Conservation (phyloP, 2,797 vertebrate genomes). For the Hapalemur alaotrensis region DNA sequence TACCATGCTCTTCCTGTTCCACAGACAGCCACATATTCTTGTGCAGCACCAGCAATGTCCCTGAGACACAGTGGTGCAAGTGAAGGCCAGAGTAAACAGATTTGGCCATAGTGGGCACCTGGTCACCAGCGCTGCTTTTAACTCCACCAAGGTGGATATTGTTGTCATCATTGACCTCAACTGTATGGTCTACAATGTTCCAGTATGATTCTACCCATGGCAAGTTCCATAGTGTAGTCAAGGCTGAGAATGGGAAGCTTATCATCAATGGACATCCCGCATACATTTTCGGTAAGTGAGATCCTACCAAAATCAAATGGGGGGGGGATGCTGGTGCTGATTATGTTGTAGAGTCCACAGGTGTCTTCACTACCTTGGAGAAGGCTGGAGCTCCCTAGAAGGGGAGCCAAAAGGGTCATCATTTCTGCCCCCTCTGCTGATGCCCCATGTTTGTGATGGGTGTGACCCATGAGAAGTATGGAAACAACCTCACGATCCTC, state of each 20-base stretch:
- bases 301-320: background rate
- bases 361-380: background rate
- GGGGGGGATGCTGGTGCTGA: background rate
- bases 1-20: background rate
- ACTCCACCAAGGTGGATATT: background rate
- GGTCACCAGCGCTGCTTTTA: background rate
- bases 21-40: background rate
- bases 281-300: background rate
- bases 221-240: background rate
- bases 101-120: background rate
- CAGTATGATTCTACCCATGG: background rate
- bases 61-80: background rate
- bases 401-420: background rate
- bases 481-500: too few species aligned
- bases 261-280: background rate
- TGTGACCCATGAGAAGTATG: background rate
- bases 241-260: background rate
- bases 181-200: background rate
- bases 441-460: background rate
- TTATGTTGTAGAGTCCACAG: background rate
- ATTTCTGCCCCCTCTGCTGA: background rate
- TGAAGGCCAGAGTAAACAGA: background rate
- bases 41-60: background rate
- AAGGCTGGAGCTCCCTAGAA: background rate
- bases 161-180: background rate